Evolutionary conservation across 2,113 vertebrate species (phyloP).

Genomic region (Mormoops blainvillei): DNA sequence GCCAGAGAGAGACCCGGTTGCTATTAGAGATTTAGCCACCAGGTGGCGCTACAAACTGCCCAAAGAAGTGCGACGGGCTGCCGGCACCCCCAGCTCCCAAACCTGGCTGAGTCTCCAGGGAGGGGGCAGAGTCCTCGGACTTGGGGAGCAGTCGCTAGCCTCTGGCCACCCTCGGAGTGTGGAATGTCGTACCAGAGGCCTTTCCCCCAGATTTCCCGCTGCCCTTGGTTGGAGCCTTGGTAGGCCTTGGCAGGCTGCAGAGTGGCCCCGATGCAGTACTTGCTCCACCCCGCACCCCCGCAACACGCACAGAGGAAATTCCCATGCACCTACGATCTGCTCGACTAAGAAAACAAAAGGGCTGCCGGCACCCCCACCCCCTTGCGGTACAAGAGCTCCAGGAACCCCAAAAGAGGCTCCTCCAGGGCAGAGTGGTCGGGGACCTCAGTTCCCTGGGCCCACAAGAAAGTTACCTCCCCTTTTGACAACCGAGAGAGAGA

Average conservation of each 20-base stretch:
- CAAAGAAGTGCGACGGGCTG: background rate
- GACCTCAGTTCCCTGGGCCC: background rate
- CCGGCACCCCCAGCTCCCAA: fast-evolving
- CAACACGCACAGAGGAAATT: too few species aligned
- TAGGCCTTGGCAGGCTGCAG: background rate
- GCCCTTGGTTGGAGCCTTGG: background rate
- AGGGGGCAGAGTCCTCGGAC: too few species aligned
- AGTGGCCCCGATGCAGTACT: background rate
- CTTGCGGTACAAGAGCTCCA: background rate
- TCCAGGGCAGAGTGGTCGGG: background rate
- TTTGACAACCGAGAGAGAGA: background rate
- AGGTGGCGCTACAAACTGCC: background rate
- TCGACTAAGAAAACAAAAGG: background rate
- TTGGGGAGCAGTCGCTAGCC: background rate
- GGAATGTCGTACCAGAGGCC: background rate
- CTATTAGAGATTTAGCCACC: background rate
- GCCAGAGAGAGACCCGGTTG: background rate
- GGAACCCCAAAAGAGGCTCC: background rate
- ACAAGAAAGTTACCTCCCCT: background rate
- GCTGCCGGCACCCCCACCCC: background rate
- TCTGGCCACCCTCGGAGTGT: background rate
- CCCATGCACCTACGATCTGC: background rate
- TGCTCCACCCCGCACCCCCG: too few species aligned
- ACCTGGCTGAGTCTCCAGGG: background rate
- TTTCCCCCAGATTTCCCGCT: background rate